Conservation (phyloP, 2,113 vertebrate species). For the Diadophis punctatus region DNA sequence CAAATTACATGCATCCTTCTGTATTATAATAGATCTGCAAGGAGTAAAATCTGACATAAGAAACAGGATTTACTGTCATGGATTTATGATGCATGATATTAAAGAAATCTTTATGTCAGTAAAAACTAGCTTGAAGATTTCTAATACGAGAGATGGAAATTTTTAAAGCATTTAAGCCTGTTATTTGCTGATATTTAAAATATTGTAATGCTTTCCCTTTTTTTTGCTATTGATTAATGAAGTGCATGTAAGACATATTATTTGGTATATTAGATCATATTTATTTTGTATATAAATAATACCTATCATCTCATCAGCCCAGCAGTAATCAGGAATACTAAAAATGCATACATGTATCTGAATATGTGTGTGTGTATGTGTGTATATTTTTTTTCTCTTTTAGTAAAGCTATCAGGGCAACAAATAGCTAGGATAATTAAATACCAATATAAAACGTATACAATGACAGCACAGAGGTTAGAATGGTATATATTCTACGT, state of each 20-base stretch:
- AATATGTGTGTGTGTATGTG: background rate
- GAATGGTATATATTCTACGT: background rate
- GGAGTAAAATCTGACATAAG: background rate
- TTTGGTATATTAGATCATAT: background rate
- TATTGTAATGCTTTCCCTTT: background rate
- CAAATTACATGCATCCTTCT: background rate
- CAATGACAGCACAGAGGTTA: background rate
- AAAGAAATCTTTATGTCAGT: slow-evolving; percentile 34
- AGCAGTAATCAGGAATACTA: background rate
- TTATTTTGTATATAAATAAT: background rate
- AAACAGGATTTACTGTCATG: background rate
- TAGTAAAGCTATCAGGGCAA: background rate
- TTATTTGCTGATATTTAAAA: background rate
- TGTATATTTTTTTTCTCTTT: background rate
- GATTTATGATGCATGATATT: slow-evolving; percentile 12
- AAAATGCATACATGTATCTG: background rate
- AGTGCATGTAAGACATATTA: slow-evolving; percentile 37
- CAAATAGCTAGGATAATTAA: background rate
- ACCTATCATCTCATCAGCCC: background rate
- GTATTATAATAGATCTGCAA: background rate
- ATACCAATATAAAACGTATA: background rate
- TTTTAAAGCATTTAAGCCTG: background rate
- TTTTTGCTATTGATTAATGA: slow-evolving; percentile 51
- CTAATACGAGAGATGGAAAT: slow-evolving; percentile 6
- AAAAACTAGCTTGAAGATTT: background rate